Evolutionary conservation across 2,113 vertebrate genomes (phyloP).

Genomic region (Butorides virescens): DNA sequence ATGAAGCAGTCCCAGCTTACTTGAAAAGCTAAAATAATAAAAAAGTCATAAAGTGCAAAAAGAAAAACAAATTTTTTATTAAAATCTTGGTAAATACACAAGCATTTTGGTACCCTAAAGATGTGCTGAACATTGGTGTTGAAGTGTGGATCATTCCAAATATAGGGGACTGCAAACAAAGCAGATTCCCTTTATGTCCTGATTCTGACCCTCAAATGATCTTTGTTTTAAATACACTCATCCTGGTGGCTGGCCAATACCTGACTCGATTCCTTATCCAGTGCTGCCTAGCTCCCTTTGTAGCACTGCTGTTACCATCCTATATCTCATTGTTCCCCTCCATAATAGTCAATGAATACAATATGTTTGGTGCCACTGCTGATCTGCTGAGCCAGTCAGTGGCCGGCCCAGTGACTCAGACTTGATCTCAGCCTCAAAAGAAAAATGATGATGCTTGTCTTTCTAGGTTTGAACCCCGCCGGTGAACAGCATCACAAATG

Average conservation of each 20-base stretch:
- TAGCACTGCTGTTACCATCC: not conserved
- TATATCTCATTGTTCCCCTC: not conserved
- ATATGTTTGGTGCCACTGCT: slow-evolving; percentile 15
- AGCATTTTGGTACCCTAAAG: not conserved
- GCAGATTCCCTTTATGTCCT: slow-evolving; percentile 4
- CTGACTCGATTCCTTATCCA: slow-evolving; percentile 1
- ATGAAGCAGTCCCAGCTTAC: not conserved
- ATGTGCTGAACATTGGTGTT: not conserved
- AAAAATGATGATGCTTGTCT: slow-evolving; percentile 15
- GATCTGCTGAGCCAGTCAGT: slow-evolving; percentile 32
- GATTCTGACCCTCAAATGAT: slow-evolving; percentile 47
- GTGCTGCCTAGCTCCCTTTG: not conserved
- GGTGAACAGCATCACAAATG: slow-evolving; percentile 40
- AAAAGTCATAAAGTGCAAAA: not conserved
- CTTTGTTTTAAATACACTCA: slow-evolving; percentile 48
- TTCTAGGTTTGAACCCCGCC: slow-evolving; percentile 18
- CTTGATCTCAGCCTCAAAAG: slow-evolving; percentile 20
- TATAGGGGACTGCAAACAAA: slow-evolving; percentile 1
- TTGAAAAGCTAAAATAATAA: not conserved
- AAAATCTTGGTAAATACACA: not conserved
- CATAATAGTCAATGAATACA: slow-evolving; percentile 19
- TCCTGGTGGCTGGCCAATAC: slow-evolving; percentile 50
- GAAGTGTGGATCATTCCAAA: not conserved
- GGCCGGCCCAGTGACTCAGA: not conserved
- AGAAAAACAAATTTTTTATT: not conserved